Percentiles rank a stretch among this genome's conserved stretches.
These are phyloP conservation scores for Threskiornis aethiopicus DNA, from an alignment of 2,797 vertebrate species.

Conservation along the genomic window DNA sequence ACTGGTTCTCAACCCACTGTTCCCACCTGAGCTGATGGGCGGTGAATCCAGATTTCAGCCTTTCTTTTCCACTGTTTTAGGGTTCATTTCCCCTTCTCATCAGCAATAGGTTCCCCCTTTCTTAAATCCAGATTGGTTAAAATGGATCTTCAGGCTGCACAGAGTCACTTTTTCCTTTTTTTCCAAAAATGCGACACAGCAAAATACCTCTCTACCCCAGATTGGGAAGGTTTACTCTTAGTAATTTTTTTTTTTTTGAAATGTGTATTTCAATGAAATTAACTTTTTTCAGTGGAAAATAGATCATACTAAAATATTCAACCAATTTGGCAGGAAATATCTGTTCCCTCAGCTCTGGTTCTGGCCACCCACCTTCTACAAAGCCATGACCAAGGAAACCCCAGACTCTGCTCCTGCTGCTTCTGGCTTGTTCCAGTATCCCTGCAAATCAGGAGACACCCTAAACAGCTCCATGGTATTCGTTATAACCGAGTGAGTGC, in stretches of 20 bases:
- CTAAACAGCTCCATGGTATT: background rate
- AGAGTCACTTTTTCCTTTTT: background rate
- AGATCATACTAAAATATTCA: background rate
- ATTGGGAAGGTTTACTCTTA: fast-evolving
- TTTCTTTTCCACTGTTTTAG: background rate
- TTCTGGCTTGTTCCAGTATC: background rate
- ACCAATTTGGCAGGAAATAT: background rate
- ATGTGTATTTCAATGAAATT: background rate
- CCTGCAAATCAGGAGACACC: background rate
- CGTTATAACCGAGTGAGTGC: background rate
- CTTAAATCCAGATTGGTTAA: background rate
- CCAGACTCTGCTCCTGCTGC: background rate
- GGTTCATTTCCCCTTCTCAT: background rate
- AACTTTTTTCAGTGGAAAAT: background rate
- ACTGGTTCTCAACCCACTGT: background rate
- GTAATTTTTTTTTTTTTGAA: background rate
- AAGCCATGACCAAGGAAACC: background rate
- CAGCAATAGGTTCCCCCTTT: background rate
- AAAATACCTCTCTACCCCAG: background rate
- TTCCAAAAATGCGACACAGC: background rate
- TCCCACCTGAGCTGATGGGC: background rate
- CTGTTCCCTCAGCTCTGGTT: background rate
- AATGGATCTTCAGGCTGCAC: background rate
- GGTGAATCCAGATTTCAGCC: background rate
- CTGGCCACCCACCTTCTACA: background rate